Base-by-base conservation (phyloP, 2,888 invertebrate genomes). In the Cryptus armator region DNA sequence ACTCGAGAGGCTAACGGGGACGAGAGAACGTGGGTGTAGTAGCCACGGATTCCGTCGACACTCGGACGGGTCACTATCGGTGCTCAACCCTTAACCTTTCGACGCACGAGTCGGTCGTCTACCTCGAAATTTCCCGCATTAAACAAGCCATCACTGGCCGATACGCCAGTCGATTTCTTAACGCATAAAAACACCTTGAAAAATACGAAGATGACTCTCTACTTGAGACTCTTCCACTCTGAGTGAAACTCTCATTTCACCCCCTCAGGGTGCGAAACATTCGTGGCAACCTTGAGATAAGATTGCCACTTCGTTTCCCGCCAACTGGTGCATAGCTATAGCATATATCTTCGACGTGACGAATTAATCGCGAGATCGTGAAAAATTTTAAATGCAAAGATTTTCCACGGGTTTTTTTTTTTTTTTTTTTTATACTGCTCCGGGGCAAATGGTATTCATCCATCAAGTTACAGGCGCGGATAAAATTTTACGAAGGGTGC, bases 1-100 rank as follows among this genome's bases (percentile, higher is more conserved):
- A 46, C 62, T 64, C 67, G 19, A 64, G 10, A 80, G 59, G 48
- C 44, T n/a, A n/a, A 9, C 16, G 16, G 19, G n/a, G 10, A 32
- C 32, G 51, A 19, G 53, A 9, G 46, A 53, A 56, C 79, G 75
- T 66, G 51, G 32, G 37, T 67, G 68, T 32, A 46, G 24, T 48
- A 64, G 53, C 29, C 12, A 43, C 43, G 71, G 67, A 12, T 29
- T 3, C 24, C 48, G 68, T 48, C 78, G 67, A 64, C 44, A 48
- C 74, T 81, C 72, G 6, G 48, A 78, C 62, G 84, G 87, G 81
- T 87, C 87, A 86, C 84, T 79, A 32, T 62, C 81, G 88, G 87
- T 87, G 87, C 85, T 88, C 88, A 87, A 87, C 87, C 88, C 87
- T 86, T 88, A 88, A 87, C 89, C 88, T 89, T 88, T 85, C 59